These are phyloP conservation scores for Tiliacea citrago DNA, from an alignment of 2,888 invertebrate species.

Conservation along the genomic window DNA sequence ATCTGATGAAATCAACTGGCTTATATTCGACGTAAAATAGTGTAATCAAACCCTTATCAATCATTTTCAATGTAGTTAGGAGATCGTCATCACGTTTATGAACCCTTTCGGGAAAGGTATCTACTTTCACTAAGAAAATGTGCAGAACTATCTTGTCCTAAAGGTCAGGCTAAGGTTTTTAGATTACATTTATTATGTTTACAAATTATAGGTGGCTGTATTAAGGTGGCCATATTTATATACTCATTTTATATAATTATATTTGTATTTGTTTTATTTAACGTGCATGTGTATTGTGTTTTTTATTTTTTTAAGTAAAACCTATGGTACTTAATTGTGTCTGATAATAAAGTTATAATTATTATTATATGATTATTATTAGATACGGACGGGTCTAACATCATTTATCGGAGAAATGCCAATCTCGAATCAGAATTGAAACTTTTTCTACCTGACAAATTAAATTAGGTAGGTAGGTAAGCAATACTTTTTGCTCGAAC, in stretches of 20 bases:
- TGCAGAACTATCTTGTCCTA: neutral
- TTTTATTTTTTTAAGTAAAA: too few relatives aligned
- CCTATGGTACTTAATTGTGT: too few relatives aligned
- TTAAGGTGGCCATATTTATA: neutral
- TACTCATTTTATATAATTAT: too few relatives aligned
- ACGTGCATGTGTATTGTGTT: too few relatives aligned
- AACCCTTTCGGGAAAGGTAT: neutral
- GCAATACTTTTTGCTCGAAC: constrained; percentile 16
- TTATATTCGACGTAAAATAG: constrained; percentile 33
- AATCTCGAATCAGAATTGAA: neutral
- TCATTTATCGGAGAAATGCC: neutral
- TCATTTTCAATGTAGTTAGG: constrained; percentile 36
- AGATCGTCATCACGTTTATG: constrained; percentile 21
- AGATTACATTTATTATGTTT: neutral
- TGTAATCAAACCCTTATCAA: constrained; percentile 53
- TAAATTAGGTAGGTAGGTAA: neutral
- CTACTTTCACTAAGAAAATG: neutral
- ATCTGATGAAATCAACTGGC: constrained; percentile 45
- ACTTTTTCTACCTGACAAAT: constrained; percentile 5
- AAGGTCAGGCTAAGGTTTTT: neutral
- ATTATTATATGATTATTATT: too few relatives aligned
- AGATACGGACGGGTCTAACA: neutral
- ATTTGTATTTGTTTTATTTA: too few relatives aligned
- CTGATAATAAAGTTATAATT: too few relatives aligned
- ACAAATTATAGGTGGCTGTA: neutral